These are phyloP conservation scores for Deroptyus accipitrinus DNA, from an alignment of 2,113 vertebrate species.

Conservation along the genomic window DNA sequence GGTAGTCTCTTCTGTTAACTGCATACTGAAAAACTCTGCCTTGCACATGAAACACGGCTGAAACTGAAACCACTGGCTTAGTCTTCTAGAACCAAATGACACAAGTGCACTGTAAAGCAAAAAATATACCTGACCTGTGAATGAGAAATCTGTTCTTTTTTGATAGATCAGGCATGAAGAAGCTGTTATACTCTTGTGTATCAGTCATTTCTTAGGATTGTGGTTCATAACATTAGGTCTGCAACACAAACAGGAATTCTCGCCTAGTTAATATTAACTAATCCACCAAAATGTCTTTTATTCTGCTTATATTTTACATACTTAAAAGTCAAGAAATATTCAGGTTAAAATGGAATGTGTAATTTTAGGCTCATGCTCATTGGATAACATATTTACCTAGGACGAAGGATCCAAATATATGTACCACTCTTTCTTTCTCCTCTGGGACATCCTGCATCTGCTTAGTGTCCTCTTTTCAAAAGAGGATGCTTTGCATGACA, in stretches of 20 bases:
- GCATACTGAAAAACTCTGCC: background rate
- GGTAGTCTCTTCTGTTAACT: background rate
- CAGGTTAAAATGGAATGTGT: background rate
- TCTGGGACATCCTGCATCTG: background rate
- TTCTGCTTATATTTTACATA: background rate
- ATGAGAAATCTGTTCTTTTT: background rate
- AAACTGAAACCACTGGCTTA: background rate
- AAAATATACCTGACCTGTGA: background rate
- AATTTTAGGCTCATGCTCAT: background rate
- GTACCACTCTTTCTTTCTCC: background rate
- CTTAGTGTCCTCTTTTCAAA: background rate
- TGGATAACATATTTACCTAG: background rate
- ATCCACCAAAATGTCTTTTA: background rate
- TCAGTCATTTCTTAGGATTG: background rate
- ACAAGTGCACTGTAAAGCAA: background rate
- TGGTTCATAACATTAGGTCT: background rate
- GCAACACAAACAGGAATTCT: background rate
- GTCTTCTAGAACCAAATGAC: background rate
- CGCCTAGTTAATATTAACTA: background rate
- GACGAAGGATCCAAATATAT: background rate
- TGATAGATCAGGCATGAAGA: background rate
- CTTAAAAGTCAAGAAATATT: background rate
- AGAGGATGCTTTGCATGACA: background rate
- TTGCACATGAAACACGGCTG: background rate
- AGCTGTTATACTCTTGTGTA: background rate